A percentile compares a stretch with the other conserved stretches of the same genome.
Conservation (phyloP, 2,888 invertebrate species). For the Caenorhabditis japonica region DNA sequence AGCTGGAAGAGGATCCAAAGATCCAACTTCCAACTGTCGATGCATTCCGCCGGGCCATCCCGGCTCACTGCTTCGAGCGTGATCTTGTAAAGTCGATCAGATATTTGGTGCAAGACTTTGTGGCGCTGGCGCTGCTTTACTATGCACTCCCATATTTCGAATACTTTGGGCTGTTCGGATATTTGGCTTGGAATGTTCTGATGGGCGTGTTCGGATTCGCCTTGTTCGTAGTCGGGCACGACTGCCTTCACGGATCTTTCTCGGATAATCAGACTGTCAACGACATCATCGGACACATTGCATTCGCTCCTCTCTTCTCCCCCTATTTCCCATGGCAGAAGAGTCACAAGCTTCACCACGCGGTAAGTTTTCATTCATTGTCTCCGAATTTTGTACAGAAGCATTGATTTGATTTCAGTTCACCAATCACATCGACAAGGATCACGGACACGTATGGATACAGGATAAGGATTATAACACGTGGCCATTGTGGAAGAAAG, state of each 20-base stretch:
- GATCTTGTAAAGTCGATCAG: slow-evolving; percentile 62
- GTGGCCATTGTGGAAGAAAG: slow-evolving; percentile 52
- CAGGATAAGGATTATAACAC: slow-evolving; percentile 58
- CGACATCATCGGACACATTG: slow-evolving; percentile 67
- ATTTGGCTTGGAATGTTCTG: slow-evolving; percentile 64
- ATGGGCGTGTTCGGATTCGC: slow-evolving; percentile 70
- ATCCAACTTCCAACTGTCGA: slow-evolving; percentile 67
- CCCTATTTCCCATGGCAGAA: slow-evolving; percentile 72
- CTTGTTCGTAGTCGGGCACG: slow-evolving; percentile 69
- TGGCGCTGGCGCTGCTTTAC: slow-evolving; percentile 59
- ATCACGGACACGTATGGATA: slow-evolving; percentile 67
- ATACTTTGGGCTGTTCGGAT: slow-evolving; percentile 57
- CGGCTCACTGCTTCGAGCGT: slow-evolving; percentile 74
- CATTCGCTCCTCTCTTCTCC: slow-evolving; percentile 64
- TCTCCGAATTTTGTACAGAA: not conserved
- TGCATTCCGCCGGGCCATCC: slow-evolving; percentile 71
- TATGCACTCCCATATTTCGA: slow-evolving; percentile 61
- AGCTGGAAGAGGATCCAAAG: slow-evolving; percentile 13
- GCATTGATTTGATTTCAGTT: slow-evolving; percentile 34
- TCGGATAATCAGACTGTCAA: slow-evolving; percentile 62
- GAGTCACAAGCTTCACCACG: slow-evolving; percentile 67
- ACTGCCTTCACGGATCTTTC: slow-evolving; percentile 69
- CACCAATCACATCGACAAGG: slow-evolving; percentile 58
- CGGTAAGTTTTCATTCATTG: slow-evolving; percentile 27
- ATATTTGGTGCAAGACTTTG: slow-evolving; percentile 67